A percentile compares a stretch with the other conserved stretches of the same genome.
These are phyloP conservation scores for Habrosyne pyritoides DNA, from an alignment of 2,888 invertebrate species.

Conservation along the genomic window DNA sequence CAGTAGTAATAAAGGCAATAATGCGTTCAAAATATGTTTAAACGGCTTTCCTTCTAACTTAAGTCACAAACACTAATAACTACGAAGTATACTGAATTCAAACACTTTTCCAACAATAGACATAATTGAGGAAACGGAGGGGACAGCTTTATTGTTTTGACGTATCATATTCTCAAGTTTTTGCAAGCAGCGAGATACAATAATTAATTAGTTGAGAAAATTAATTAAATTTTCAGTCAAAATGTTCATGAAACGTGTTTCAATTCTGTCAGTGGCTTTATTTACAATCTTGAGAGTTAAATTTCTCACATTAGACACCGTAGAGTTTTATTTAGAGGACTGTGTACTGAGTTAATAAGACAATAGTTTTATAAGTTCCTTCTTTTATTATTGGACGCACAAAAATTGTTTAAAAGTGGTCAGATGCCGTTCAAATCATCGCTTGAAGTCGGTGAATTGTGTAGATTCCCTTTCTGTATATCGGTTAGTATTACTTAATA, in stretches of 20 bases:
- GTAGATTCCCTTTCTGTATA: too few relatives aligned
- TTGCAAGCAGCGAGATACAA: constrained; percentile 13
- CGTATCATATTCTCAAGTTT: constrained; percentile 11
- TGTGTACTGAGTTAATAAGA: neutral
- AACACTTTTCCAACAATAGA: neutral
- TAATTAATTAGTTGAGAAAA: constrained; percentile 28
- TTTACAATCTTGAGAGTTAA: constrained; percentile 16
- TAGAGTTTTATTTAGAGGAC: neutral
- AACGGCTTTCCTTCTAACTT: neutral
- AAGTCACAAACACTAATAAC: neutral
- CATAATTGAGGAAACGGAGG: neutral
- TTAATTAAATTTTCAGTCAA: constrained; percentile 29
- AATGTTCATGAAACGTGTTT: constrained; percentile 15
- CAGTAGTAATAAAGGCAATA: too few relatives aligned
- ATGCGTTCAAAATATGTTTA: neutral
- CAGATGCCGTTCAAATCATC: too few relatives aligned
- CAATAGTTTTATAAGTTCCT: too few relatives aligned
- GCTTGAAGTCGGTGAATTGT: too few relatives aligned
- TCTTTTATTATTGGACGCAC: too few relatives aligned
- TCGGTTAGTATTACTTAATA: too few relatives aligned
- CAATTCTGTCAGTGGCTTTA: constrained; percentile 13
- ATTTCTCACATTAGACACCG: neutral
- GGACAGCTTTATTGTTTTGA: constrained; percentile 2
- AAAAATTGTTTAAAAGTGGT: too few relatives aligned
- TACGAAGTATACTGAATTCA: neutral